These are phyloP conservation scores for Limnephilus auricula DNA, from an alignment of 2,888 invertebrate species.

Conservation along the genomic window DNA sequence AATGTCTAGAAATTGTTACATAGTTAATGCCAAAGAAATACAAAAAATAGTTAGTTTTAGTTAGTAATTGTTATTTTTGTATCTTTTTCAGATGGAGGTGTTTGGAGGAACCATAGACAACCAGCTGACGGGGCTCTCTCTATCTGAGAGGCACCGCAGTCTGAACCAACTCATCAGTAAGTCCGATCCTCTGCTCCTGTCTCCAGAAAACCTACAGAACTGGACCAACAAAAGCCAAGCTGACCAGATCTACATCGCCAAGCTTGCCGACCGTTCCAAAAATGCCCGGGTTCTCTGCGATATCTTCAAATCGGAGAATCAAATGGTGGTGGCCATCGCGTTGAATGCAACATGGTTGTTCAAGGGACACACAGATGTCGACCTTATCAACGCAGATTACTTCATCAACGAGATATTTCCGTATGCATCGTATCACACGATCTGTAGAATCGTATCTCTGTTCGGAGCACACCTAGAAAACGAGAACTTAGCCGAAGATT, in stretches of 20 bases:
- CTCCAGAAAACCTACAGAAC: slow-evolving; percentile 30
- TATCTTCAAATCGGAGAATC: slow-evolving; percentile 69
- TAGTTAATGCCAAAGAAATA: too few relatives aligned
- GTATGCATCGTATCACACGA: slow-evolving; percentile 67
- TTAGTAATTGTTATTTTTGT: background rate
- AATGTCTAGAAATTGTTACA: too few relatives aligned
- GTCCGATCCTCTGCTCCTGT: slow-evolving; percentile 35
- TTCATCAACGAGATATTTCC: slow-evolving; percentile 68
- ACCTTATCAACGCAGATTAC: slow-evolving; percentile 67
- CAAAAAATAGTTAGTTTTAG: background rate
- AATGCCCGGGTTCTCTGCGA: slow-evolving; percentile 67
- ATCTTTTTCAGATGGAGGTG: slow-evolving; percentile 21
- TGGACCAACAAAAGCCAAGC: slow-evolving; percentile 39
- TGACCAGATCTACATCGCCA: slow-evolving; percentile 55
- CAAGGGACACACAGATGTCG: slow-evolving; percentile 65
- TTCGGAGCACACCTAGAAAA: slow-evolving; percentile 67
- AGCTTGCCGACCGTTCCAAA: slow-evolving; percentile 57
- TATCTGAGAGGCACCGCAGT: slow-evolving; percentile 55
- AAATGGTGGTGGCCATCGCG: slow-evolving; percentile 68
- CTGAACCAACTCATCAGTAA: slow-evolving; percentile 54
- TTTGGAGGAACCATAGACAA: slow-evolving; percentile 53
- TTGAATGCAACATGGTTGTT: slow-evolving; percentile 69
- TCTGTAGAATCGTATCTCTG: slow-evolving; percentile 68
- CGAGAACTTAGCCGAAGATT: slow-evolving; percentile 67
- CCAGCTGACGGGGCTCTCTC: slow-evolving; percentile 44